Conservation (phyloP, 2,797 vertebrate genomes). For the Poeciliopsis gracilis region DNA sequence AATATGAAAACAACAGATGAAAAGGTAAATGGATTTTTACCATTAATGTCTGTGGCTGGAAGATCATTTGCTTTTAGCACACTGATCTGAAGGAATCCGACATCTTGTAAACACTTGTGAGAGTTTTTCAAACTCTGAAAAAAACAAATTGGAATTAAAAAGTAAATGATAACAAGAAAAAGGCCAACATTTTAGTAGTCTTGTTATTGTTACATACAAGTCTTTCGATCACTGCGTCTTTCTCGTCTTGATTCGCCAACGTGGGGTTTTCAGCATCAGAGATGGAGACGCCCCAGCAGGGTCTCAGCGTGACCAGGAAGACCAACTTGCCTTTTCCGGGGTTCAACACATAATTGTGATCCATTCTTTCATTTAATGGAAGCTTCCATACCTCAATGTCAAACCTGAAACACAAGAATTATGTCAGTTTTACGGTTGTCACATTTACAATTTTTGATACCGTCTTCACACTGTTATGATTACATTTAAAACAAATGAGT, state of each 20-base stretch:
- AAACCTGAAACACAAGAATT: conserved; percentile 78
- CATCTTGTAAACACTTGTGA: conserved; percentile 81
- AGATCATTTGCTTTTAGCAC: conserved; percentile 91
- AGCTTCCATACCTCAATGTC: conserved; percentile 86
- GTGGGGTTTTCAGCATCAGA: conserved; percentile 86
- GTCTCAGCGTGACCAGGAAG: conserved; percentile 84
- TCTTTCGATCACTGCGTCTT: conserved; percentile 78
- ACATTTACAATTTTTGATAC: neutral
- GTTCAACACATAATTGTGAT: conserved; percentile 84
- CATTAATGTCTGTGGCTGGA: conserved; percentile 90
- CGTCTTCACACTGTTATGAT: neutral
- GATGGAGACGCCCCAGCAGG: conserved; percentile 88
- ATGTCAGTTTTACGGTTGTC: neutral
- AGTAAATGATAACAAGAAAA: neutral
- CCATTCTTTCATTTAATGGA: conserved; percentile 81
- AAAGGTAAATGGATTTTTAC: conserved; percentile 71
- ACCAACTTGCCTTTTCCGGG: conserved; percentile 85
- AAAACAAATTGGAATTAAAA: neutral
- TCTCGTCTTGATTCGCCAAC: conserved; percentile 83
- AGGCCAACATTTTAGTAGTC: neutral
- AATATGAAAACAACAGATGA: conserved; percentile 4
- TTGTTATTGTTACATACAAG: conserved; percentile 82
- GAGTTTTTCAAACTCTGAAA: conserved; percentile 87
- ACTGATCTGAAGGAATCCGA: conserved; percentile 95
- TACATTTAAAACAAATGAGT: neutral